phyloP scores from a whole-genome alignment of 1,140 invertebrate genomes.

The Physella acuta region DNA sequence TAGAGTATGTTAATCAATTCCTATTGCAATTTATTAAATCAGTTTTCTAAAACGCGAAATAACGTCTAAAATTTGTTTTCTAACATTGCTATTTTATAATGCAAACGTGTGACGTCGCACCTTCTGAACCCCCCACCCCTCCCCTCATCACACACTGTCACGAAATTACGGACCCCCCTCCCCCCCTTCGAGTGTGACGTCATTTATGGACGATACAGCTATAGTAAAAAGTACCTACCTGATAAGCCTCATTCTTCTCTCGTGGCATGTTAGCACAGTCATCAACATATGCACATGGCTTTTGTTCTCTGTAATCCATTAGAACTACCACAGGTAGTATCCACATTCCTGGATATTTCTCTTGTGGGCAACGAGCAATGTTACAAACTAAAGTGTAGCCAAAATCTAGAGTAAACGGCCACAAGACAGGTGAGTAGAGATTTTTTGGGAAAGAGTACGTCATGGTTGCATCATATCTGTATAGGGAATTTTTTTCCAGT shows the following conservation, averaged over 20 bases:
- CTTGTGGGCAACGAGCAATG: constrained; percentile 40
- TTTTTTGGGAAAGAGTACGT: constrained; percentile 41
- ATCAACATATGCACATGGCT: constrained; percentile 44
- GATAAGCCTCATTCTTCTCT: constrained; percentile 35
- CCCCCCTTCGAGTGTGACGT: no score
- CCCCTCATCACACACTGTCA: no score
- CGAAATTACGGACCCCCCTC: no score
- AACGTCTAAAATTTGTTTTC: no score
- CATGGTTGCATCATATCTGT: constrained; percentile 43
- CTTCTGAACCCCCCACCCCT: no score
- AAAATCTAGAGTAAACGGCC: constrained; percentile 48
- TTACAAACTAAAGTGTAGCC: constrained; percentile 39
- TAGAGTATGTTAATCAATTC: no score
- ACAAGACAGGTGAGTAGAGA: constrained; percentile 37
- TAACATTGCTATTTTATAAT: no score
- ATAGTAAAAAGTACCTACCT: no score
- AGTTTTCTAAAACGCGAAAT: no score
- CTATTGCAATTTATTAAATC: no score
- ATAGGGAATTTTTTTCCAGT: not conserved
- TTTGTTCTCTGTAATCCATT: constrained; percentile 41
- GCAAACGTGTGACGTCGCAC: no score
- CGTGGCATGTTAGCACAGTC: constrained; percentile 40
- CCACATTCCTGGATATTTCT: constrained; percentile 45
- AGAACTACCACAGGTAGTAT: constrained; percentile 45
- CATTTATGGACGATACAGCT: no score